Evolutionary conservation across 1,140 invertebrate species (phyloP).

Genomic region (Venturia canescens): DNA sequence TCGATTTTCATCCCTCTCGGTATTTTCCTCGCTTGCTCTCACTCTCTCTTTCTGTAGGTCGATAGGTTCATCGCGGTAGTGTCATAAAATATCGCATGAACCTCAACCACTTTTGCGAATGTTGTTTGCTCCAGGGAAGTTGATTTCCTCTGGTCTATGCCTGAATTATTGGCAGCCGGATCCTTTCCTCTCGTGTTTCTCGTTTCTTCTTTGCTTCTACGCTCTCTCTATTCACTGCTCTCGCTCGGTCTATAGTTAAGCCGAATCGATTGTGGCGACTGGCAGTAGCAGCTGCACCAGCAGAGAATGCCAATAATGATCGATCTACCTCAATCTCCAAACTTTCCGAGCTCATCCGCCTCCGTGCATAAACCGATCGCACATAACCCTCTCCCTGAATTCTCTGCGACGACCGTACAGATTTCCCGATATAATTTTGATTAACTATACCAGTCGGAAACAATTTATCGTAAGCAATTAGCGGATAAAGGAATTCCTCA

Average conservation of each 20-base stretch:
- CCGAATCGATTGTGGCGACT: constrained; percentile 22
- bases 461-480: constrained; percentile 44
- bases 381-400: constrained; percentile 1
- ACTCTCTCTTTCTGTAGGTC: neutral
- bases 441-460: constrained; percentile 14
- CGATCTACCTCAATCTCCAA: constrained; percentile 44
- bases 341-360: constrained; percentile 25
- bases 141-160: constrained; percentile 15
- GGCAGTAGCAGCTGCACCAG: constrained; percentile 27
- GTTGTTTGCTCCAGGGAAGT: constrained; percentile 15
- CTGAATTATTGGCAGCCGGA: constrained; percentile 54
- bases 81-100: constrained; percentile 75
- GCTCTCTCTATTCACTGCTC: constrained; percentile 3
- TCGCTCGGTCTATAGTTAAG: neutral
- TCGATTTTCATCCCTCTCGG: constrained; percentile 1
- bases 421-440: constrained; percentile 42
- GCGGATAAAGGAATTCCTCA: neutral
- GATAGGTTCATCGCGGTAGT: constrained; percentile 52
- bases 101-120: constrained; percentile 53
- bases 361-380: constrained; percentile 2
- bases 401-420: neutral
- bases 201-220: constrained; percentile 21
- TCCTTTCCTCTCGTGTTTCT: constrained; percentile 57
- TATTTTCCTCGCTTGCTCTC: constrained; percentile 31
- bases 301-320: constrained; percentile 46